Evolutionary conservation across 1,140 invertebrate genomes (phyloP), one percentile per base, ranked within the genome.

Genomic region (Lordiphosa stackelbergi): DNA sequence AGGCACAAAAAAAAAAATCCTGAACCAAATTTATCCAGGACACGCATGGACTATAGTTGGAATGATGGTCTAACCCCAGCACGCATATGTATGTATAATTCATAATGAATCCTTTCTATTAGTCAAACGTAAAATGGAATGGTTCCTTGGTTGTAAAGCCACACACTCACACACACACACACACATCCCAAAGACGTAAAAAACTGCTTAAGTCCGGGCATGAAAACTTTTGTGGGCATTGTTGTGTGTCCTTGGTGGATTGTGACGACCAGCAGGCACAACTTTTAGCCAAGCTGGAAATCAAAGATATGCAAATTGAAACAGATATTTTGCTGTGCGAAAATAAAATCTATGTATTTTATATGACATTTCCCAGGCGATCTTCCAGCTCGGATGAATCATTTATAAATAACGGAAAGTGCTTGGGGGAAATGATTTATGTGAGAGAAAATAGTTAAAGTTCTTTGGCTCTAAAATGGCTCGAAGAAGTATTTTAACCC

Each of bases 291-390:
- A 58, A 34, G 59, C 69, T 73, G 72, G 46, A 73, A 83, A 83
- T 83, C 77, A 83, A 83, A 83, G 77, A 83, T 83, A 83, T 83
- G 77, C 77, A 83, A 83, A 83, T 83, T 83, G 77, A 83, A 83
- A 83, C 78, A 83, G 77, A 83, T 83, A 83, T 81, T 58, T 64
- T 41, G 41, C 42, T 49, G 41, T 60, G 55, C 38, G 53, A 35
- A 46, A 48, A 54, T 34, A 59, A 51, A 63, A 54, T 69, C 72
- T 69, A 66, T 73, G 74, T 72, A 73, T 62, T 69, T 70, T 71
- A 55, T 47, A 68, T 79, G 64, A 69, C 78, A 83, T 83, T 73
- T 83, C 77, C 78, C 77, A 57, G 53, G 65, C 68, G 77, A 69
- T 47, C 58, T 34, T 47, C 13, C 11, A 55, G 28, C 40, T 40